Conservation (phyloP, 1,140 invertebrate species). For the Pogonomyrmex barbatus region DNA sequence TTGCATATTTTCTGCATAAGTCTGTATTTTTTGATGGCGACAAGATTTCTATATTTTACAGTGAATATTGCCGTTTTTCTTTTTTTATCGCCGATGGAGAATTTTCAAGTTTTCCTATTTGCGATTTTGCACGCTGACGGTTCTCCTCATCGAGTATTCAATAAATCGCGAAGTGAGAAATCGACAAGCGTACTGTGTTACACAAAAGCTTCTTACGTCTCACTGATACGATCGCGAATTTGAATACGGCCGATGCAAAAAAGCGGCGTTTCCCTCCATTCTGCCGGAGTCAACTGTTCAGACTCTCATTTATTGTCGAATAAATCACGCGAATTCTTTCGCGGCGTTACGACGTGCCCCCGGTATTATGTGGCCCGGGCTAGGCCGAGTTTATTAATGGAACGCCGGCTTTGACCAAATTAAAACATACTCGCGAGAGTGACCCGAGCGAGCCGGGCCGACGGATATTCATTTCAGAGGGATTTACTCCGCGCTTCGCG, state of each 20-base stretch:
- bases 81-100: not conserved
- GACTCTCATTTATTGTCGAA: conserved; percentile 47
- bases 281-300: not conserved
- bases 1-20: not conserved
- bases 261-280: not conserved
- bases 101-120: not conserved
- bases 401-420: conserved; percentile 64
- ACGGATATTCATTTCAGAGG: conserved; percentile 67
- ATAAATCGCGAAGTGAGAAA: conserved; percentile 4
- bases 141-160: conserved; percentile 9
- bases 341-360: not conserved
- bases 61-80: not conserved
- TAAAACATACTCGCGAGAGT: conserved; percentile 65
- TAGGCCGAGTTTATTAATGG: conserved; percentile 51
- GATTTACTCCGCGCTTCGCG: conserved; percentile 17
- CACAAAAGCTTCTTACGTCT: not conserved
- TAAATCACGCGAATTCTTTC: conserved; percentile 55
- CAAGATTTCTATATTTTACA: not conserved
- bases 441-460: conserved; percentile 23
- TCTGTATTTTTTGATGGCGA: not conserved
- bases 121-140: not conserved
- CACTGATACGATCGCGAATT: not conserved
- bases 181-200: not conserved
- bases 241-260: not conserved
- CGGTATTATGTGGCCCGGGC: conserved; percentile 29